Evolutionary conservation across 1,140 invertebrate species (phyloP), one percentile per base, ranked within the genome.

Genomic region (Drosophila navojoa): DNA sequence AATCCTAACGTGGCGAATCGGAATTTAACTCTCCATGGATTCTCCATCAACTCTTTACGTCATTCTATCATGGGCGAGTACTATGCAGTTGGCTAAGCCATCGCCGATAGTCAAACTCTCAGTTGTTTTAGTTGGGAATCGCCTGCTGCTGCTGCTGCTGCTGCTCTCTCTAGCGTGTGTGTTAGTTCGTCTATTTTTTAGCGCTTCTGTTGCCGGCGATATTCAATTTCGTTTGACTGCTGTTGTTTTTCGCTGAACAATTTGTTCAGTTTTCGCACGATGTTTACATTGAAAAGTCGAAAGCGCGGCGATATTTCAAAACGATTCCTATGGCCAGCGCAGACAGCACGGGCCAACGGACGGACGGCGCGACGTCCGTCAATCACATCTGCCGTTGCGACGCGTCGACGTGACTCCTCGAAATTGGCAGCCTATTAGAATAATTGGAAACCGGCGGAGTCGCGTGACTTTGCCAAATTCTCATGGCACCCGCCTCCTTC

Each of bases 151-250:
- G 25, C 25, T 27, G 25, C 25, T 27, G 25, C 25, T 13, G 13
- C 40, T 42, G 40, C 40, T 42, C 19, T 5, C 42, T 15, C 16
- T 45, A n/a, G n/a, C n/a, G 19, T 22, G n/a, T 9, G 42, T 45
- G 42, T 16, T 16, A 16, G 16, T 55, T 62, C 49, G 50, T 77
- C 50, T 49, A 35, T 50, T 35, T 53, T 57, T 66, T 58, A 66
- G 35, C 79, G 66, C 45, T 77, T 87, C 71, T 72, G 58, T 69
- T 87, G 62, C 82, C 76, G 84, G 69, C 79, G 77, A 89, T 87
- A 89, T 87, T 87, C 84, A 87, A 87, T 87, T 87, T 84, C 71
- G 84, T 89, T 89, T 87, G 84, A 87, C 89, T 89, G 77, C 77
- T 84, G 84, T 82, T 81, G 84, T 79, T 89, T 79, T 89, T 84